Percentiles rank a stretch among this genome's conserved stretches.
These are phyloP conservation scores for Palythoa grandiflora DNA, from an alignment of 92 coral and sea anemone species.

Conservation along the genomic window DNA sequence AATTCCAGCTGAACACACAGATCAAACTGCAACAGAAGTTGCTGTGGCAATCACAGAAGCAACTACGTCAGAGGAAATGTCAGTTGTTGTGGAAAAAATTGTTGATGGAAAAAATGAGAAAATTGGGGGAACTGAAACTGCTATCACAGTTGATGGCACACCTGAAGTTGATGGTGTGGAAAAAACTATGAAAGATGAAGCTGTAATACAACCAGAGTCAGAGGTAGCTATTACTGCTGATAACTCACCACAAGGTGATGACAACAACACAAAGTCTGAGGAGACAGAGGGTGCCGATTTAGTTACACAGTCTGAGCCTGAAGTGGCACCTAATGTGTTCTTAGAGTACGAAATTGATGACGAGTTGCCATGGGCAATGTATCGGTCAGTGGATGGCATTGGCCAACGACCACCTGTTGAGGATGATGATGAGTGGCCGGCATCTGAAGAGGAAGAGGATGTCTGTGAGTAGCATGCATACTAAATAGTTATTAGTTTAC, in stretches of 20 bases:
- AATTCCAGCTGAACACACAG: conserved; percentile 53
- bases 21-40: conserved; percentile 54
- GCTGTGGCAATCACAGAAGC: conserved; percentile 35
- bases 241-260: conserved; percentile 5
- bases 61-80: not conserved
- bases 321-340: conserved; percentile 32
- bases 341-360: conserved; percentile 87
- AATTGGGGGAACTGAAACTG: not conserved
- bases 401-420: conserved; percentile 68
- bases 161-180: conserved; percentile 26
- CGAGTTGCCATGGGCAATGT: conserved; percentile 99
- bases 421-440: conserved; percentile 95
- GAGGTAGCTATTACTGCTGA: not conserved
- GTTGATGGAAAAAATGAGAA: conserved; percentile 48
- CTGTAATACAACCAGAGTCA: not conserved
- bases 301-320: conserved; percentile 13
- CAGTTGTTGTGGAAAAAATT: conserved; percentile 18
- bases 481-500: too few species aligned
- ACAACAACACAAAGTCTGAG: not conserved
- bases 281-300: conserved; percentile 17
- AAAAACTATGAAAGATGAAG: not conserved
- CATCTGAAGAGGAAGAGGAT: conserved; percentile 90
- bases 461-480: conserved; percentile 62
- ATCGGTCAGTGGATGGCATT: conserved; percentile 89
- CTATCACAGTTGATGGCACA: conserved; percentile 23